Evolutionary conservation across 2,888 invertebrate species (phyloP).

Genomic region (Fragum fragum): DNA sequence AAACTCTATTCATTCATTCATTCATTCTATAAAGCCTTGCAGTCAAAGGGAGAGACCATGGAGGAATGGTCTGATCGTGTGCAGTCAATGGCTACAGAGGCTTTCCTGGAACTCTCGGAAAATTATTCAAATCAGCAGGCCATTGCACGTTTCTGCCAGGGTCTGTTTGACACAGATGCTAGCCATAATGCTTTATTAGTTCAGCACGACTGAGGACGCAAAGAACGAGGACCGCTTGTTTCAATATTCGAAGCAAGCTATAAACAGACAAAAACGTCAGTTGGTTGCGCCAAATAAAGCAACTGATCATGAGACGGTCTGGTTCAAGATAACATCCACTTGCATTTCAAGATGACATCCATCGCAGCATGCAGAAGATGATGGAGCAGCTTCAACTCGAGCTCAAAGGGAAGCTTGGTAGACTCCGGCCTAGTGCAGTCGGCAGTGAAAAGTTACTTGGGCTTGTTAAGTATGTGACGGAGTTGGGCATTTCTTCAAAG

Average conservation of each 20-base stretch:
- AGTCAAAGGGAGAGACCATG: constrained; percentile 1
- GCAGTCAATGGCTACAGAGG: not conserved
- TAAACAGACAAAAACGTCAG: not conserved
- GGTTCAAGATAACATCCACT: too few relatives aligned
- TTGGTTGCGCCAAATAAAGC: not conserved
- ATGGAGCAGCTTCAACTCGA: not conserved
- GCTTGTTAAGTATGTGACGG: constrained; percentile 24
- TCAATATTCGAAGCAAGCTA: constrained; percentile 27
- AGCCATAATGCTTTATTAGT: constrained; percentile 17
- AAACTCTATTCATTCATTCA: too few relatives aligned
- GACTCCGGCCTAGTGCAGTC: not conserved
- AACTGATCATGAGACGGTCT: constrained; percentile 5
- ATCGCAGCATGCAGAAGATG: not conserved
- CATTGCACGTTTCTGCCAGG: constrained; percentile 22
- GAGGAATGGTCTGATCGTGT: constrained; percentile 29
- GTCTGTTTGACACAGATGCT: constrained; percentile 29
- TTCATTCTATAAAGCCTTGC: constrained; percentile 1
- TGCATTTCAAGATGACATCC: not conserved
- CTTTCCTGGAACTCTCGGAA: constrained; percentile 22
- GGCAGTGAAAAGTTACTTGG: not conserved
- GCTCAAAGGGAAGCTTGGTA: not conserved
- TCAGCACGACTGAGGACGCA: constrained; percentile 10
- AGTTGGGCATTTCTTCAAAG: constrained; percentile 18
- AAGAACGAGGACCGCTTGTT: constrained; percentile 9
- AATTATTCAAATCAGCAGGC: constrained; percentile 17